Percentiles rank a stretch among this genome's conserved stretches.
Evolutionary conservation across 2,113 vertebrate genomes (phyloP).

Genomic region (Astur gentilis): DNA sequence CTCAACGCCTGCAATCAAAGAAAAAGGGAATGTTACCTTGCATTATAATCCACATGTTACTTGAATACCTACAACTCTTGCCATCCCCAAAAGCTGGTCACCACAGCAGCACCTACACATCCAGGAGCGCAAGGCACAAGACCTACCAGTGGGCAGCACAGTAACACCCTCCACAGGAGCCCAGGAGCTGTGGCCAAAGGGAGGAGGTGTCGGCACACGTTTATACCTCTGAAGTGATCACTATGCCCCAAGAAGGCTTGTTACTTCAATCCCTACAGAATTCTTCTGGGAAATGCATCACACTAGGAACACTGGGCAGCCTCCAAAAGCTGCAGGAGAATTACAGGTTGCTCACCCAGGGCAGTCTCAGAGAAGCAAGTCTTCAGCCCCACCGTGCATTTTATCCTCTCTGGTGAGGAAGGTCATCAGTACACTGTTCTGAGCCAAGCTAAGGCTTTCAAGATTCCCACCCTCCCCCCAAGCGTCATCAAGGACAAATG

Average conservation of each 20-base stretch:
- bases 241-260: accelerated
- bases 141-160: background rate
- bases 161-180: background rate
- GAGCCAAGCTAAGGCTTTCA: background rate
- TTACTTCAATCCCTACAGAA: background rate
- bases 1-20: conserved; percentile 82
- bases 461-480: background rate
- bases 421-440: background rate
- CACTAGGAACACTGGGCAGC: background rate
- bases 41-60: accelerated
- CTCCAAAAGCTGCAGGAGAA: background rate
- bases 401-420: background rate
- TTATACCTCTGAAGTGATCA: background rate
- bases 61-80: background rate
- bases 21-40: background rate
- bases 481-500: background rate
- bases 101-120: background rate
- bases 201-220: background rate
- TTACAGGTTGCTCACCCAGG: background rate
- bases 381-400: background rate
- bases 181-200: background rate
- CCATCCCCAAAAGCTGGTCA: background rate
- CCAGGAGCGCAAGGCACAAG: background rate
- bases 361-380: background rate
- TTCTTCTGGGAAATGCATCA: background rate